Evolutionary conservation across 2,113 vertebrate species (phyloP).

Genomic region (Bubalus kerabau): DNA sequence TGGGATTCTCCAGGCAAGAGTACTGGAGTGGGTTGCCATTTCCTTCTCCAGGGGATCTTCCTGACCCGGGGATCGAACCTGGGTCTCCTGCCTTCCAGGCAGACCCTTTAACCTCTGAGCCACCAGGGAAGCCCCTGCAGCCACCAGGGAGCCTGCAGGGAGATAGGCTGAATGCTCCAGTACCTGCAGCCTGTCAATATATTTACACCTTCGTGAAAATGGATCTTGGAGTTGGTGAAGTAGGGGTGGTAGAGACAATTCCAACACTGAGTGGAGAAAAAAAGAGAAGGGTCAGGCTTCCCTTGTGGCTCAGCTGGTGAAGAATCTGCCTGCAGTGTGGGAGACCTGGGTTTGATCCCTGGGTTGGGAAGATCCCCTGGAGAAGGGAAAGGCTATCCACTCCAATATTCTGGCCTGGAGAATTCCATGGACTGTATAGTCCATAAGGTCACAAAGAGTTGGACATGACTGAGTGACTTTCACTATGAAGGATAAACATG

Average conservation of each 20-base stretch:
- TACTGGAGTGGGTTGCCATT: too few species aligned
- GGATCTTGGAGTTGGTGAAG: constrained; percentile 1
- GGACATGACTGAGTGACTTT: neutral
- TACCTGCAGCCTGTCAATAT: constrained; percentile 25
- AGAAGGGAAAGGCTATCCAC: neutral
- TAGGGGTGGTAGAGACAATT: neutral
- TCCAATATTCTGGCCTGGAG: neutral
- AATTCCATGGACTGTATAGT: neutral
- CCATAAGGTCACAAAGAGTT: neutral
- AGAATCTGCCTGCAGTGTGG: neutral
- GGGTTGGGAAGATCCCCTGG: neutral
- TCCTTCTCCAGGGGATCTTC: too few species aligned
- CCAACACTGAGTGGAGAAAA: neutral
- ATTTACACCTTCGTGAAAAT: constrained; percentile 61
- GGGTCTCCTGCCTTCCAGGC: too few species aligned
- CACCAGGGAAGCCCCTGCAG: too few species aligned
- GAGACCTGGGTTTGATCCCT: neutral
- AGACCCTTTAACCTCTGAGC: too few species aligned
- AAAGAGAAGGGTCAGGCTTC: neutral
- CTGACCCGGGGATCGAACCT: too few species aligned
- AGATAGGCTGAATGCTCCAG: constrained; percentile 11
- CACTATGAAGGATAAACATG: neutral
- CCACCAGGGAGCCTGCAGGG: constrained; percentile 3
- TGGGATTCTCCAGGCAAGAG: too few species aligned
- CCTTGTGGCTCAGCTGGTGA: neutral